These are phyloP conservation scores for Noctilio leporinus DNA, from an alignment of 2,113 vertebrate species.

Conservation along the genomic window DNA sequence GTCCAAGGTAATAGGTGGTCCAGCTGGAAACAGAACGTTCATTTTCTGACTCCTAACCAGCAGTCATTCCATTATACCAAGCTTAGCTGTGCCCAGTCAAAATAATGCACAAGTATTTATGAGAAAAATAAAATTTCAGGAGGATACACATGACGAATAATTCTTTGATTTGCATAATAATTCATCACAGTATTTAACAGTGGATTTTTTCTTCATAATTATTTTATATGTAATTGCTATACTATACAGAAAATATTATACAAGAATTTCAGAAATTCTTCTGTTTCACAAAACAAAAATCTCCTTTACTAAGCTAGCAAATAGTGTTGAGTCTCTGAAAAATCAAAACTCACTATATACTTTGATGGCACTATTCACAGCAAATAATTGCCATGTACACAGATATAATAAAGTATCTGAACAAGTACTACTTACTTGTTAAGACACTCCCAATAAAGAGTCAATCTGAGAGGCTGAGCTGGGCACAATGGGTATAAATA, in stretches of 20 bases:
- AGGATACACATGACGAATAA: neutral
- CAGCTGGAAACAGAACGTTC: neutral
- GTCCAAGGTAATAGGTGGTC: neutral
- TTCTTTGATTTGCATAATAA: neutral
- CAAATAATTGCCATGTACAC: neutral
- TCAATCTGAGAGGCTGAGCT: neutral
- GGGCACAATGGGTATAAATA: neutral
- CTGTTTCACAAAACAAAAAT: neutral
- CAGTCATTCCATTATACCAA: neutral
- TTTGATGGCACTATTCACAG: neutral
- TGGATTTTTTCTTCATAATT: neutral
- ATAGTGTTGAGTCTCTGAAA: neutral
- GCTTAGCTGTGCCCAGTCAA: neutral
- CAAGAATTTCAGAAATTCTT: neutral
- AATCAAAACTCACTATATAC: neutral
- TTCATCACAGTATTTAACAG: neutral
- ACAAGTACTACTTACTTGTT: neutral
- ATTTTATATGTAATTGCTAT: neutral
- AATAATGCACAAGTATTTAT: neutral
- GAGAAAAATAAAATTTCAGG: neutral
- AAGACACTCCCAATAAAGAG: neutral
- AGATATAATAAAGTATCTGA: neutral
- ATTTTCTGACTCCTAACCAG: neutral
- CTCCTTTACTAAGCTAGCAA: neutral
- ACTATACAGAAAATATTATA: neutral